Evolutionary conservation across 2,888 invertebrate genomes (phyloP).

Genomic region (Drosophila tripunctata): DNA sequence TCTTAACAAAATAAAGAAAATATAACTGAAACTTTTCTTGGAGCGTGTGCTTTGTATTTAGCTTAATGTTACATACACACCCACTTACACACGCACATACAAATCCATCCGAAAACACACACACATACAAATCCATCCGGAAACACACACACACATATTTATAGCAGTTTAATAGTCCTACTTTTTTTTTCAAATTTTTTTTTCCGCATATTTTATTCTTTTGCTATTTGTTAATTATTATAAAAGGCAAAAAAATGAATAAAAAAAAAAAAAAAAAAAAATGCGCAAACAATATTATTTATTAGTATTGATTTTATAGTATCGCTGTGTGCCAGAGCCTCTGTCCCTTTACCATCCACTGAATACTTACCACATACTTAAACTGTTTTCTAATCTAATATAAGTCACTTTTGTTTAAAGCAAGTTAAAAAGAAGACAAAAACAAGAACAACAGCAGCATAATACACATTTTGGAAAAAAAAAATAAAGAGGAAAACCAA

Average conservation of each 20-base stretch:
- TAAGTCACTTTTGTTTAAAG: slow-evolving; percentile 29
- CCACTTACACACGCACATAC: slow-evolving; percentile 1
- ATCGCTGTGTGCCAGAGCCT: slow-evolving; percentile 16
- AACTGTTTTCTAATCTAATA: slow-evolving; percentile 25
- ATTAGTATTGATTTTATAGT: slow-evolving; percentile 18
- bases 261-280: slow-evolving; percentile 21
- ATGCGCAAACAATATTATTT: slow-evolving; percentile 47
- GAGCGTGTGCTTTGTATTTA: slow-evolving; percentile 55
- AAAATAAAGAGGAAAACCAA: slow-evolving; percentile 28
- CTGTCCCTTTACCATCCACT: neutral
- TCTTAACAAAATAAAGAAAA: slow-evolving; percentile 18
- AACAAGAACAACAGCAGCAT: slow-evolving; percentile 17
- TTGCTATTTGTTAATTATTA: slow-evolving; percentile 37
- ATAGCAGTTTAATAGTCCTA: slow-evolving; percentile 13
- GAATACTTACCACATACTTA: neutral
- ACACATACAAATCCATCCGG: neutral
- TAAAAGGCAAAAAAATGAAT: slow-evolving; percentile 11
- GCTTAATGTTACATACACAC: slow-evolving; percentile 19
- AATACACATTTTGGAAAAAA: neutral
- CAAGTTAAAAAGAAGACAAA: slow-evolving; percentile 19
- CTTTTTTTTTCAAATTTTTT: slow-evolving; percentile 1
- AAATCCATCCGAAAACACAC: neutral
- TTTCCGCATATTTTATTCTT: slow-evolving; percentile 2
- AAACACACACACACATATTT: neutral
- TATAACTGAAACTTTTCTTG: slow-evolving; percentile 11